A percentile compares a stretch with the other conserved stretches of the same genome.
phyloP scores from a whole-genome alignment of 2,888 invertebrate species.

The Nipponacmea schrenckii region DNA sequence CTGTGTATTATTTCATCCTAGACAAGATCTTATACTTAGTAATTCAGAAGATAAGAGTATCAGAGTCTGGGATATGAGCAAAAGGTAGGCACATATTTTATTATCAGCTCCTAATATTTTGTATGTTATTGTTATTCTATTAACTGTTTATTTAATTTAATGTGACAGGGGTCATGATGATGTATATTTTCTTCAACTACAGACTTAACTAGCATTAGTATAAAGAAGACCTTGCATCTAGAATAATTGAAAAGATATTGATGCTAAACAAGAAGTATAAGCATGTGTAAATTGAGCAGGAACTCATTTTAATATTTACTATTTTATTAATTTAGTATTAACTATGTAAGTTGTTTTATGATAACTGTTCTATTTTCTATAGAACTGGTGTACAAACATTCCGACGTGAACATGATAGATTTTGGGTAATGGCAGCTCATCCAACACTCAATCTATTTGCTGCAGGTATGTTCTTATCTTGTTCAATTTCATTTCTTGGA shows the following conservation, averaged over 20 bases:
- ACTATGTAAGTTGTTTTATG: too few species aligned
- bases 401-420: slow-evolving; percentile 93
- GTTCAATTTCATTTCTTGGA: not conserved
- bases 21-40: slow-evolving; percentile 94
- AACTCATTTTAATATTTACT: too few species aligned
- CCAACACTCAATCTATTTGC: slow-evolving; percentile 96
- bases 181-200: too few species aligned
- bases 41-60: slow-evolving; percentile 99
- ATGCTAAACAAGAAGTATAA: too few species aligned
- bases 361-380: not conserved
- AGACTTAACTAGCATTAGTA: too few species aligned
- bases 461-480: slow-evolving; percentile 74
- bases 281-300: too few species aligned
- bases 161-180: too few species aligned
- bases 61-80: slow-evolving; percentile 94
- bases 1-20: slow-evolving; percentile 95
- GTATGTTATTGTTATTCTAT: not conserved
- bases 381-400: slow-evolving; percentile 68
- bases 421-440: slow-evolving; percentile 96
- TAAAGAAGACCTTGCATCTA: too few species aligned
- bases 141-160: not conserved
- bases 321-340: too few species aligned
- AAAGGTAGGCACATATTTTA: slow-evolving; percentile 50
- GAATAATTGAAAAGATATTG: too few species aligned
- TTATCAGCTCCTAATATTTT: not conserved